Conservation (phyloP, 2,113 vertebrate genomes). For the Sisor rabdophorus region DNA sequence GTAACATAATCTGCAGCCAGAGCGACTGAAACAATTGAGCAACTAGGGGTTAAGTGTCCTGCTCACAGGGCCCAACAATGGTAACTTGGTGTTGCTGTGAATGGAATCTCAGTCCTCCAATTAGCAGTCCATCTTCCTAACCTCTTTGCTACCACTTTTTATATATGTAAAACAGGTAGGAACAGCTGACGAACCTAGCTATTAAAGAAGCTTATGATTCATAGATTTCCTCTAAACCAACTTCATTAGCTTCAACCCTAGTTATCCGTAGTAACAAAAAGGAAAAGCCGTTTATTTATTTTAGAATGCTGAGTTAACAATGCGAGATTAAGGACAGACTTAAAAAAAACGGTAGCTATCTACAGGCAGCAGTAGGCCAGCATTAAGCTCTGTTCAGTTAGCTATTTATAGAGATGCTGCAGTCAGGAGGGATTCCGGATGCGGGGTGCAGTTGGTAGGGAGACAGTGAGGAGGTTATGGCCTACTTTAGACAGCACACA, state of each 20-base stretch:
- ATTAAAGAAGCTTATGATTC: constrained; percentile 30
- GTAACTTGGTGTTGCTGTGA: no score
- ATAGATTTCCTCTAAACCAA: constrained; percentile 9
- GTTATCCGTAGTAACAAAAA: neutral
- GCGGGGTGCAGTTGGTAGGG: constrained; percentile 34
- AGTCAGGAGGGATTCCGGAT: constrained; percentile 47
- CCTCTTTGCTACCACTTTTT: no score
- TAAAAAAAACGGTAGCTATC: constrained; percentile 19
- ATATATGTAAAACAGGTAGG: neutral
- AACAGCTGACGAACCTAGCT: constrained; percentile 16
- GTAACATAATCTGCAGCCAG: no score
- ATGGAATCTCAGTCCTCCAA: no score
- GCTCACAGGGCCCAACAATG: no score
- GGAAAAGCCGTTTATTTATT: constrained; percentile 11
- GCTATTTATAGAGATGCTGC: constrained; percentile 48
- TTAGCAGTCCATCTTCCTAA: no score
- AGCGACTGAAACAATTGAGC: no score
- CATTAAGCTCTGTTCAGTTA: constrained; percentile 37
- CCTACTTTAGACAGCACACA: constrained; percentile 37
- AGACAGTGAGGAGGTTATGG: constrained; percentile 28
- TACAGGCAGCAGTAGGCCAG: constrained; percentile 26
- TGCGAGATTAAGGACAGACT: constrained; percentile 1
- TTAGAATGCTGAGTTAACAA: constrained; percentile 17
- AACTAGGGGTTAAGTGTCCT: no score
- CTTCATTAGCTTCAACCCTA: constrained; percentile 32